A percentile compares a stretch with the other conserved stretches of the same genome.
Conservation (phyloP, 2,888 invertebrate genomes). For the Microctonus brassicae region DNA sequence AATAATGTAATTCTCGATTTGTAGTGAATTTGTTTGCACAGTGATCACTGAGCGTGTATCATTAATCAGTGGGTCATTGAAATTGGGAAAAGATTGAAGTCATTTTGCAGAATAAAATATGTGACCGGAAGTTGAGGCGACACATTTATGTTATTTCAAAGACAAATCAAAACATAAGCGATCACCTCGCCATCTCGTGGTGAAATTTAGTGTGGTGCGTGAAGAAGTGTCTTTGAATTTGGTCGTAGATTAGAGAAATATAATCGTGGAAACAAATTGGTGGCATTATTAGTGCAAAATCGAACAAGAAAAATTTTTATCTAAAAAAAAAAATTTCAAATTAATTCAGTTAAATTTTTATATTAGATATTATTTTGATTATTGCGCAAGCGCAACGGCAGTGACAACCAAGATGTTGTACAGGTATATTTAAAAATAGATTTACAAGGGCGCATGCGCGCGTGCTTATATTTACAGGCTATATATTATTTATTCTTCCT, state of each 20-base stretch:
- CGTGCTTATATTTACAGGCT: constrained; percentile 35
- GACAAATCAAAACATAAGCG: not conserved
- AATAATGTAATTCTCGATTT: too few relatives aligned
- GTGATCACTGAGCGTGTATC: too few relatives aligned
- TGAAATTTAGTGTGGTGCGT: too few relatives aligned
- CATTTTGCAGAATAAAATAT: not conserved
- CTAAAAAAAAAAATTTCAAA: too few relatives aligned
- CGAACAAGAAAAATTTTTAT: too few relatives aligned
- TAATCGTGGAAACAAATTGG: too few relatives aligned
- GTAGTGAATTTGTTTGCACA: too few relatives aligned
- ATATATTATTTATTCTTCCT: constrained; percentile 37
- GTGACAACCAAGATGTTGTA: not conserved
- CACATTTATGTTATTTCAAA: not conserved
- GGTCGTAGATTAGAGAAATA: not conserved
- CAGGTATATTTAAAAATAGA: constrained; percentile 62
- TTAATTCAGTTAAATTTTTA: too few relatives aligned
- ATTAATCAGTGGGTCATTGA: not conserved
- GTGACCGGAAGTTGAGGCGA: not conserved
- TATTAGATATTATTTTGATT: too few relatives aligned
- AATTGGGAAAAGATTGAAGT: not conserved
- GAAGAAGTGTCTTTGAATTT: not conserved
- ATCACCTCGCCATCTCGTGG: not conserved
- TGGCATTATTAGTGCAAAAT: too few relatives aligned
- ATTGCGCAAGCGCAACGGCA: not conserved
- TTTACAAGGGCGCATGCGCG: not conserved